Percentiles rank a stretch among this genome's conserved stretches.
Conservation (phyloP, 2,888 invertebrate genomes). For the Caenorhabditis sp. region DNA sequence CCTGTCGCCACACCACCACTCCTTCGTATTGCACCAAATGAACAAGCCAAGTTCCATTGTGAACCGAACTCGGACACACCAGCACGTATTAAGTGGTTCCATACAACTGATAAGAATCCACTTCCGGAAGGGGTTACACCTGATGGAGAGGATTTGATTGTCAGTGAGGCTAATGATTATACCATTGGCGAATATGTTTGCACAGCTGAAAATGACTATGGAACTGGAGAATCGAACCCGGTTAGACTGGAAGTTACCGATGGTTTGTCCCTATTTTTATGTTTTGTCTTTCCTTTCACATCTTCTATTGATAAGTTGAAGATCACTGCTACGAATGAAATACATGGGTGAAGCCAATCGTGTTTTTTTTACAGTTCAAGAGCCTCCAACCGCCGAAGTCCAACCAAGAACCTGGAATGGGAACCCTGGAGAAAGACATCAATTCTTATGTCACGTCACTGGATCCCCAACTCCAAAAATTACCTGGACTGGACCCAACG, state of each 20-base stretch:
- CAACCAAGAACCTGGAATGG: slow-evolving; percentile 70
- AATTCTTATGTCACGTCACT: slow-evolving; percentile 67
- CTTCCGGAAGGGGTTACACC: slow-evolving; percentile 59
- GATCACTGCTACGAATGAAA: neutral
- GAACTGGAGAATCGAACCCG: slow-evolving; percentile 61
- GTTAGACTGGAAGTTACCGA: slow-evolving; percentile 64
- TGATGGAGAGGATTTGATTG: slow-evolving; percentile 65
- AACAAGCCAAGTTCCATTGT: slow-evolving; percentile 68
- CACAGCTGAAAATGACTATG: slow-evolving; percentile 66
- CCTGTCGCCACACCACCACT: slow-evolving; percentile 68
- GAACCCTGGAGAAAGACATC: slow-evolving; percentile 66
- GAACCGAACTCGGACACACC: slow-evolving; percentile 61
- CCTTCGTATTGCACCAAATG: slow-evolving; percentile 56
- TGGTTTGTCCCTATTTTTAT: slow-evolving; percentile 42
- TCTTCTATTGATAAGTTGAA: neutral
- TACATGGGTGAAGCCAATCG: neutral
- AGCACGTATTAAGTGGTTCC: slow-evolving; percentile 64
- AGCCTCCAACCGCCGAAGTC: slow-evolving; percentile 69
- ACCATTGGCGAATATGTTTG: slow-evolving; percentile 64
- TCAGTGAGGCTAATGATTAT: slow-evolving; percentile 56
- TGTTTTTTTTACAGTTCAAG: slow-evolving; percentile 57
- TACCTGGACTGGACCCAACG: slow-evolving; percentile 67
- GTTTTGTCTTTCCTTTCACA: neutral
- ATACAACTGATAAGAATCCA: slow-evolving; percentile 44
- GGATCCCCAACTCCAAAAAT: slow-evolving; percentile 66